Evolutionary conservation across 2,113 vertebrate genomes (phyloP).

Genomic region (Phasianus colchicus): DNA sequence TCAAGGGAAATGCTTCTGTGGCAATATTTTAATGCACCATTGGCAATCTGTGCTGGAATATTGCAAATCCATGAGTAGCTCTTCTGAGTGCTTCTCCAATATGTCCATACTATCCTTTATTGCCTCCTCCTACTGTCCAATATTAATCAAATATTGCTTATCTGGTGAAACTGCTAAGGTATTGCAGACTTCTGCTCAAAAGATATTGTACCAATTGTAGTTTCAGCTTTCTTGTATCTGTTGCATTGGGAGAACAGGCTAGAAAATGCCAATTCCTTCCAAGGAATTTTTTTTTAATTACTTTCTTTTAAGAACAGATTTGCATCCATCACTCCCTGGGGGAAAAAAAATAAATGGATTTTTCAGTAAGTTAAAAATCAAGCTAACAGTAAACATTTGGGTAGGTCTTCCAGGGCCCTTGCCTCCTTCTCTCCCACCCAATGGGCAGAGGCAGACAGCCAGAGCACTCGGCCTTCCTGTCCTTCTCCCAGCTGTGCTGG

Average conservation of each 20-base stretch:
- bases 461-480: constrained; percentile 27
- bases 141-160: constrained; percentile 65
- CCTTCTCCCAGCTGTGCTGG: constrained; percentile 38
- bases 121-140: constrained; percentile 47
- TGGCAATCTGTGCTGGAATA: constrained; percentile 50
- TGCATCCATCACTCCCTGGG: rapidly evolving
- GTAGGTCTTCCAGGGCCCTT: background rate
- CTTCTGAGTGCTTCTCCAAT: constrained; percentile 58
- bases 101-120: constrained; percentile 41
- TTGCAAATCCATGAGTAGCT: constrained; percentile 58
- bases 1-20: constrained; percentile 47
- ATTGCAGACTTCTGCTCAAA: constrained; percentile 20
- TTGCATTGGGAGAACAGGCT: rapidly evolving
- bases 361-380: background rate
- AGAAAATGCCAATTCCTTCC: background rate
- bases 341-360: background rate
- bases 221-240: background rate
- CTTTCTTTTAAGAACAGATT: background rate
- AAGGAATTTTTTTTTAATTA: background rate
- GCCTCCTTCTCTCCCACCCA: background rate
- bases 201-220: background rate
- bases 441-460: constrained; percentile 38
- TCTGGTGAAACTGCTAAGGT: constrained; percentile 29
- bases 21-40: constrained; percentile 63
- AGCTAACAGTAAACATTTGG: background rate